Percentiles rank a stretch among this genome's conserved stretches.
Conservation (phyloP, 2,888 invertebrate species). For the Anarsia innoxiella region DNA sequence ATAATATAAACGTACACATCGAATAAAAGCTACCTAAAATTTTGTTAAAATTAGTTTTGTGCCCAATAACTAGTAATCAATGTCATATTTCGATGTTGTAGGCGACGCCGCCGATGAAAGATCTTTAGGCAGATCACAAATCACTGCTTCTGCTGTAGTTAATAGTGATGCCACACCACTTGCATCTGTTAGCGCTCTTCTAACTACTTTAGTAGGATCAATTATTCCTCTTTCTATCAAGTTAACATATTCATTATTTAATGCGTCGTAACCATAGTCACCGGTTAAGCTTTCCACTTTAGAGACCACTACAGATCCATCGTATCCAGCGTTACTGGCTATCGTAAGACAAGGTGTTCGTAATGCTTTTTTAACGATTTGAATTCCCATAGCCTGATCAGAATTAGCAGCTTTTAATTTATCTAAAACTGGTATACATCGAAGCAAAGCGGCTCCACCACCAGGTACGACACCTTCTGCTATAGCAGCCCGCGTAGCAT, state of each 20-base stretch:
- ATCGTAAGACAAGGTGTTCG: slow-evolving; percentile 92
- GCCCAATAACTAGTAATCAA: not conserved
- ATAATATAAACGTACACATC: no score
- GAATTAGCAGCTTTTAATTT: slow-evolving; percentile 77
- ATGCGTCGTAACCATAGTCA: slow-evolving; percentile 89
- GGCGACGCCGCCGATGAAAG: no score
- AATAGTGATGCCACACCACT: slow-evolving; percentile 62
- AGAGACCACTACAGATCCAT: slow-evolving; percentile 91
- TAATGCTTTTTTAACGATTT: slow-evolving; percentile 88
- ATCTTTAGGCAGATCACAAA: slow-evolving; percentile 81
- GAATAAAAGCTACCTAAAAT: no score
- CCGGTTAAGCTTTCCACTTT: slow-evolving; percentile 86
- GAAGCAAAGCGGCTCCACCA: slow-evolving; percentile 91
- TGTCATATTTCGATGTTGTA: not conserved
- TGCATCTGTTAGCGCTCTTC: slow-evolving; percentile 56
- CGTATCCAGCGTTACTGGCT: slow-evolving; percentile 92
- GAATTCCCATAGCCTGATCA: slow-evolving; percentile 86
- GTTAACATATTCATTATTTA: slow-evolving; percentile 90
- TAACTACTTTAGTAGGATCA: slow-evolving; percentile 89
- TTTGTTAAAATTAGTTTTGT: no score
- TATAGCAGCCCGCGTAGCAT: slow-evolving; percentile 95
- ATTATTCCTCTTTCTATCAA: slow-evolving; percentile 95
- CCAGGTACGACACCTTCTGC: slow-evolving; percentile 98
- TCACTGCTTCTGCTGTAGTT: slow-evolving; percentile 94
- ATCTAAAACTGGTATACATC: slow-evolving; percentile 84